Base-by-base conservation (phyloP, 2,113 vertebrate species). In the Misgurnus mizolepis region DNA sequence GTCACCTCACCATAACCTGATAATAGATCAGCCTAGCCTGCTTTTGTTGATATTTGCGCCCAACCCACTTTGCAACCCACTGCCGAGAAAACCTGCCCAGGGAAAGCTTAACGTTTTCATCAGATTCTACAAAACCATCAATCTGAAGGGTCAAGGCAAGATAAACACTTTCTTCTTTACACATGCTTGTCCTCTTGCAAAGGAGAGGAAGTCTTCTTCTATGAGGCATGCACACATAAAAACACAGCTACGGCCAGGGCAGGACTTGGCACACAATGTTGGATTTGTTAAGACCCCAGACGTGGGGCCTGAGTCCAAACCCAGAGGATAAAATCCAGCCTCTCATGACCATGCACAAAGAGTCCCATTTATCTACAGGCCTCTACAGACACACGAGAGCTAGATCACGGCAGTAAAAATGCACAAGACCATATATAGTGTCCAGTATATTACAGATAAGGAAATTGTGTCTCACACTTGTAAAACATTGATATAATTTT, bases 11-110 rank as follows among this genome's bases (percentile, higher is more conserved):
- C 10, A 47, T 47, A 10, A 47, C 27, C 27, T 34, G 27, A 34
- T 34, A 34, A 34, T 34, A 34, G 27, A 14, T 53, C 11, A 69
- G 9, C 6, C 34, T n/a, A 71, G 5, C 40, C 11, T 5, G 7
- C 14, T 53, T 7, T 7, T 50, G 7, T 55, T 39, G 27, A 14
- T 40, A 71, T 7, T 61, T 55, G 45, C 6, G 58, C 45, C 45
- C 40, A 60, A 62, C 18, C 34, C 15, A 22, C 3, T 58, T 73
- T 67, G 61, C 56, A 79, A 68, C 45, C 53, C 58, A 75, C 81
- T 88, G 66, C 86, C 84, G 81, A 73, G 80, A 88, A 80, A 85
- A 88, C 73, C 17, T 7, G 53, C 14, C 78, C 53, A 56, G 64
- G 67, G 60, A 67, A 83, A 80, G 67, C 56, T 72, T 83, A 83